These are phyloP conservation scores for Apomyelois bistriatella DNA, from an alignment of 2,888 invertebrate genomes.

Conservation along the genomic window DNA sequence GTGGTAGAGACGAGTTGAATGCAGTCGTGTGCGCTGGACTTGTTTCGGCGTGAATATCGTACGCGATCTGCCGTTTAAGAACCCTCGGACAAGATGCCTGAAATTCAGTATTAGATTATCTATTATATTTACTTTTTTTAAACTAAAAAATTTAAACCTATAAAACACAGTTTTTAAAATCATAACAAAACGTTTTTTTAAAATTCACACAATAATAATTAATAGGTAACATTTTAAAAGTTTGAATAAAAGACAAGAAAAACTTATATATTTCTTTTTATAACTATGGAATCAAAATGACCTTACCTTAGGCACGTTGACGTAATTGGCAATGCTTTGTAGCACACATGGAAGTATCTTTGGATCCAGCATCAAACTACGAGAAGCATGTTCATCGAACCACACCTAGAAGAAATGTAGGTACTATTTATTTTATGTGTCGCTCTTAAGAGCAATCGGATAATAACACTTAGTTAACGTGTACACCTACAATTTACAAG, in stretches of 20 bases:
- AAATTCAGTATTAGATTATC: background rate
- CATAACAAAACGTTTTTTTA: too few species aligned
- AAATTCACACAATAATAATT: too few species aligned
- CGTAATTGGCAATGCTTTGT: conserved; percentile 50
- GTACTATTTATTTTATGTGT: too few species aligned
- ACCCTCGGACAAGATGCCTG: conserved; percentile 70
- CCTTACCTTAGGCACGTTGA: conserved; percentile 47
- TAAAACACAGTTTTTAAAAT: too few species aligned
- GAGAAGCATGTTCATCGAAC: conserved; percentile 72
- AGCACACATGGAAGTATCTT: conserved; percentile 68
- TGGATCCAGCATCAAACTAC: conserved; percentile 59
- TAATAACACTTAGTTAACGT: too few species aligned
- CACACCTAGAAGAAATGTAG: conserved; percentile 51
- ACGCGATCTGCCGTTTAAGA: conserved; percentile 68
- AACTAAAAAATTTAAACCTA: too few species aligned
- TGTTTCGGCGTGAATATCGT: conserved; percentile 72
- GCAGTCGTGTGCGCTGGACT: conserved; percentile 67
- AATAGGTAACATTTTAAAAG: too few species aligned
- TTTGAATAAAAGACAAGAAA: too few species aligned
- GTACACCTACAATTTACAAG: too few species aligned
- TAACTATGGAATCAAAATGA: background rate
- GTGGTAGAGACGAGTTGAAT: conserved; percentile 75
- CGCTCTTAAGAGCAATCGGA: too few species aligned
- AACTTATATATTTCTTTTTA: too few species aligned
- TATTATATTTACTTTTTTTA: too few species aligned